A percentile compares a stretch with the other conserved stretches of the same genome.
Conservation (phyloP, 2,888 invertebrate genomes). For the Synergus laeviventris region DNA sequence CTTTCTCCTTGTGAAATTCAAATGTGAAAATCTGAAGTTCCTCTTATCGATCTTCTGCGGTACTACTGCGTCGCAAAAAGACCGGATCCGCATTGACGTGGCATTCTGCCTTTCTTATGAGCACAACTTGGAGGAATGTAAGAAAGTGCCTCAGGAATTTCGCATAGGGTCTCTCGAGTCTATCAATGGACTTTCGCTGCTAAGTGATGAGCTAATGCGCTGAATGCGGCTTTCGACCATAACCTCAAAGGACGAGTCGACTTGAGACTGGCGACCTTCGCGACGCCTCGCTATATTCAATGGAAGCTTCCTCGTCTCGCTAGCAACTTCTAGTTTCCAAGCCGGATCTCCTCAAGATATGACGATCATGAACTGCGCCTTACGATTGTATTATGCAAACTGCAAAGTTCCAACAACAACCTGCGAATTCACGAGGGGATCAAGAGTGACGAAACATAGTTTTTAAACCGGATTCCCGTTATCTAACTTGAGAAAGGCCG, state of each 20-base stretch:
- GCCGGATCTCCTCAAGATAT: neutral
- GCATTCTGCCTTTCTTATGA: constrained; percentile 29
- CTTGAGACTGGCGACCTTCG: constrained; percentile 42
- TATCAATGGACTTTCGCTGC: neutral
- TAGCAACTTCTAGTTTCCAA: neutral
- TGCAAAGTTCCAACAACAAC: neutral
- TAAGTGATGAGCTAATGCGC: constrained; percentile 41
- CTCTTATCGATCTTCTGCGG: constrained; percentile 58
- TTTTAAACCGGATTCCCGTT: constrained; percentile 22
- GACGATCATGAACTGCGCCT: constrained; percentile 2
- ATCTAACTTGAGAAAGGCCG: constrained; percentile 3
- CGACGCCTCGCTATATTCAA: constrained; percentile 37
- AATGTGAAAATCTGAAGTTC: constrained; percentile 1
- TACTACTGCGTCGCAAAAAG: constrained; percentile 68
- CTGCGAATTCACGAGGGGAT: neutral
- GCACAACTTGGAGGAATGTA: constrained; percentile 2
- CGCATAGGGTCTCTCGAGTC: neutral
- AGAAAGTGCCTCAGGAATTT: constrained; percentile 25
- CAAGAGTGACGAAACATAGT: constrained; percentile 8
- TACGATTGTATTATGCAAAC: constrained; percentile 29
- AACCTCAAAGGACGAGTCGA: constrained; percentile 58
- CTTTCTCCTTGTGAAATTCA: neutral
- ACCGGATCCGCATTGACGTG: constrained; percentile 47
- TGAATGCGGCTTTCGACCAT: constrained; percentile 54
- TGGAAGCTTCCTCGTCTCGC: constrained; percentile 35